Base-by-base conservation (phyloP, 2,888 invertebrate species). In the Spialia ferax region DNA sequence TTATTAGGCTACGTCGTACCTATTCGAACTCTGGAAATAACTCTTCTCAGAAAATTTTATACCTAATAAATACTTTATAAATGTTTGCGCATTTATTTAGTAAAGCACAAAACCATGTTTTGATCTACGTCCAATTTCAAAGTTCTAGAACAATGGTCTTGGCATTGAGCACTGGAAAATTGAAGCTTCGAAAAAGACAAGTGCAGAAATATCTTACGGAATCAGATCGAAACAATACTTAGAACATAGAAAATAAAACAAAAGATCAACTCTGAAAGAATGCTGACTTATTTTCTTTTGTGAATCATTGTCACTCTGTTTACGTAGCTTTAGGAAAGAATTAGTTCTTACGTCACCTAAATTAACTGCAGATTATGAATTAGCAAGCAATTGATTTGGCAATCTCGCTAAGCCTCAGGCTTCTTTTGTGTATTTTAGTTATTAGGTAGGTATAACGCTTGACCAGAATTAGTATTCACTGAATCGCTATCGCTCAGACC, bases 91-190 rank as follows among this genome's bases (percentile, higher is more conserved):
- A 13, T 56, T 23, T 18, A 11, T 56, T 50, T 20, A 23, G 20
- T 18, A 50, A 23, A 52, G 18, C 1, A 18, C 38, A 57, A 59
- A 38, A 23, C 26, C 23, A 59, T 65, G 23, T 38, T 38, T 59
- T 66, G 65, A 59, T 35, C 38, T 26, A 1, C 42, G n/a, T 57
- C 66, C 66, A 66, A 60, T 45, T 66, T 60, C 52, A 15, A 60
- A 66, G 52, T 66, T 66, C 59, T 59, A 50, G 18, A 59, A 59
- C 65, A 65, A 65, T 65, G 13, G 29, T 52, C 52, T 65, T 65
- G 65, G 59, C 65, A 59, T 42, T 50, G 52, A 42, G 52, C 26
- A 59, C 20, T 18, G 52, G 3, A 55, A 42, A 52, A 26, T 52
- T 59, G 42, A 50, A 54, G 29, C 59, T 66, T 54, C 38, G 42